Evolutionary conservation across 2,113 vertebrate genomes (phyloP), one percentile per base, ranked within the genome.

Genomic region (Laterallus jamaicensis): DNA sequence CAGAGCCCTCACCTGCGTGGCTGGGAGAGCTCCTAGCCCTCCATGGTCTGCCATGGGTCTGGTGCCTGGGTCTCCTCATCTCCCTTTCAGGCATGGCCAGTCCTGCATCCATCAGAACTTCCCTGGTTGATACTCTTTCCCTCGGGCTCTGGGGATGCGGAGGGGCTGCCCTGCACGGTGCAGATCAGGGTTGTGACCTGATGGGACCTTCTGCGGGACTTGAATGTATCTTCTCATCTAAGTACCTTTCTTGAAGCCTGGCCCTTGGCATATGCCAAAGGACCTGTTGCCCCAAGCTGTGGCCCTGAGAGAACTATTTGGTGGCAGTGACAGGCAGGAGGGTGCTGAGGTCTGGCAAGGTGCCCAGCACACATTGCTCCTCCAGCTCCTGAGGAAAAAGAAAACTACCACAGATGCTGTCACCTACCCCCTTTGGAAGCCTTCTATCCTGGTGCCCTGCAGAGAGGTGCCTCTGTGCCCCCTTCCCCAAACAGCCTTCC

Each of bases 1-100:
- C 35, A 56, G 66, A 90, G 0, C 5, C 21, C 18, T 9, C 3
- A 26, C 62, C 13, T 56, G 49, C 0, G 0, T 35, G 63, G 11
- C 25, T 71, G 52, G 64, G 47, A 91, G 66, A 39, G 25, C 42
- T 79, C 15, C 60, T 52, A 37, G 47, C 26, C 50, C 29, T 86
- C 18, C 35, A 12, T 0, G 3, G 68, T 49, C 56, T 90, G 12
- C 40, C 0, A 7, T n/a, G n/a, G n/a, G n/a, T n/a, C n/a, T n/a
- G 2, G 6, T 60, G 26, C 15, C n/a, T 16, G 47, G 12, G 26
- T 69, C n/a, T 88, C 10, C 50, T 54, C 3, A 0, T 49, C 39
- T 90, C 16, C 58, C 15, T 39, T 0, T 0, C 21, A 52, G 49
- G 42, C 50, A 39, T 42, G 39, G 54, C 25, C 6, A 5, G 28